Base-by-base conservation (phyloP, 2,888 invertebrate genomes). In the Apamea anceps region DNA sequence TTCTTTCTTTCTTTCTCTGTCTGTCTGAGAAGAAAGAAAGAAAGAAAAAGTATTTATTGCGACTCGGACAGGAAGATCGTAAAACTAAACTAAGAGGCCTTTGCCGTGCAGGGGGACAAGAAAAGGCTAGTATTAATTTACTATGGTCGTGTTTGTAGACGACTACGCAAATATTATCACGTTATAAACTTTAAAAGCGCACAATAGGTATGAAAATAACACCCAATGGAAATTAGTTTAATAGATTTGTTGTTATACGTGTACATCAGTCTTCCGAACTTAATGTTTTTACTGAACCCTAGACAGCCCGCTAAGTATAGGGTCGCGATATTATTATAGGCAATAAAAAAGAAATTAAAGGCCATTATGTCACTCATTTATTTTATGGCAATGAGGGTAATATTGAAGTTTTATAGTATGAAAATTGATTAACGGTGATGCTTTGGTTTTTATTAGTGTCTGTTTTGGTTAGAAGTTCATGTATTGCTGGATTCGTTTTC, bases 341-440 rank as follows among this genome's bases (percentile, higher is more conserved):
- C 86, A 91, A 91, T 92, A 92, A 92, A 92, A 91, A 86, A 88
- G 86, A 87, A 92, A 92, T 92, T 92, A 92, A 88, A 89, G 88
- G 83, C 86, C 87, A 90, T 92, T 90, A 90, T 75, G 77, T 85
- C 81, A 80, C 88, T 90, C 87, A 90, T 90, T 91, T 88, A 92
- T 90, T 91, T 91, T 87, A 90, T 88, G 80, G 82, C 81, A 82
- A 82, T 81, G 82, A 79, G 42, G 77, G 81, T 37, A 81, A 78
- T 88, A 83, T 84, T 84, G 68, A 82, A 84, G 76, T 78, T 89
- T 86, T 77, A 79, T 81, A 78, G 88, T 28, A 80, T 75, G 60
- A 76, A 83, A 74, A 81, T 78, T 87, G 32, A 81, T 75, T 68
- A 73, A 48, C 66, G 80, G 72, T 73, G 66, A 82, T 85, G 71